Evolutionary conservation across 2,888 invertebrate species (phyloP), one percentile per base, ranked within the genome.

Genomic region (Nezara viridula): DNA sequence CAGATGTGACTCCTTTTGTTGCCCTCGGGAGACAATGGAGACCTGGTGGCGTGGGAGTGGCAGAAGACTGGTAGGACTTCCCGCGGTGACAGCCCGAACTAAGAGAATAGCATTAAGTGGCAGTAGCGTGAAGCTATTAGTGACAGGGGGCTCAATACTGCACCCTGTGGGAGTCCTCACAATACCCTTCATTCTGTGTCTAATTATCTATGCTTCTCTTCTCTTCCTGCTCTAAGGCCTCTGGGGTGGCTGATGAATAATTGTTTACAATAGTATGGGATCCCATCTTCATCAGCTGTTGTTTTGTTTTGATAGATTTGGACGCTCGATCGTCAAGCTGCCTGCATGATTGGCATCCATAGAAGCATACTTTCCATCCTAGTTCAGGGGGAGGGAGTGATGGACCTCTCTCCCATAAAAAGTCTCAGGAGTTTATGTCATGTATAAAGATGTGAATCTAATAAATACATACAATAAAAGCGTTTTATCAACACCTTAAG

Each of bases 101-200:
- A 81, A 81, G 81, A 81, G 81, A 81, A 81, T 81, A 37, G 81
- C 40, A 81, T 81, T 81, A 47, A 81, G 81, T 44, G 81, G 44
- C 81, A 47, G 81, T 81, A 81, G 81, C 81, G 81, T 81, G 81
- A 81, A 81, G 44, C 81, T 47, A 81, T 81, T 81, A 81, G 81
- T 47, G 81, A 81, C 81, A 81, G 81, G 37, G 37, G 9, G 14
- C 24, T n/a, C 44, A 81, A n/a, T 81, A 47, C 44, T 24, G 32
- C 81, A 24, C 81, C 44, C 81, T 47, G 44, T 24, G 44, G 81
- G 32, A 47, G 44, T 24, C 40, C 40, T n/a, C 81, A 81, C 81
- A 44, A 81, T 44, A 44, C 44, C 40, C 1, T 6, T 24, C 77
- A 27, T 27, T n/a, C n/a, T 7, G 77, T 24, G 1, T n/a, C 81